Base-by-base conservation (phyloP, 1,140 invertebrate species). In the Globodera ellingtonae region DNA sequence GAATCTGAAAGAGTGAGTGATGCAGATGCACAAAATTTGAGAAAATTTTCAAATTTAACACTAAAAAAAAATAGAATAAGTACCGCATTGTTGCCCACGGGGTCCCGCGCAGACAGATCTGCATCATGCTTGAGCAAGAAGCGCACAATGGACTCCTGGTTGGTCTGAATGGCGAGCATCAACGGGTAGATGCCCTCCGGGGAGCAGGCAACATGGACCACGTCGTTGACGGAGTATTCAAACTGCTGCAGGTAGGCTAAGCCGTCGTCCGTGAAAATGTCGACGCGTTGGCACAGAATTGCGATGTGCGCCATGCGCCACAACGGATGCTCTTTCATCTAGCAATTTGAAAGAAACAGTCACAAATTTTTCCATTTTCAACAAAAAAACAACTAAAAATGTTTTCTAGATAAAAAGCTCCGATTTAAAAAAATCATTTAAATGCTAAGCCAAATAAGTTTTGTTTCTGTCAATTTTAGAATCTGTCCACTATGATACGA, bases 151-250 rank as follows among this genome's bases (percentile, higher is more conserved):
- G 79, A 78, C 50, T 70, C 52, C 65, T 89, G 82, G 66, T 88
- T 85, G 46, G 82, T 83, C 72, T 88, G 86, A 35, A 88, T 85
- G 18, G 87, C 87, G 44, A 88, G 71, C 79, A 88, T 88, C 8
- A 88, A 67, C 1, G 87, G 88, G 75, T 87, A 88, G 59, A 86
- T 80, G 13, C 88, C 88, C 65, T 88, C 86, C 6, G 86, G 87
- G 21, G 80, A 83, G 21, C 81, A 76, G 21, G 87, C 78, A 4
- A 81, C 69, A 13, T 86, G 78, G 0, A 75, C 67, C 21, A 88
- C 8, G 71, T 56, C 86, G 78, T 86, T 77, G 24, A 79, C 52
- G 9, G 79, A 75, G 71, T 86, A 86, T n/a, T 85, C 84, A 47
- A 86, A 86, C 66, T 59, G 75, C 72, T 75, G 50, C 52, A 84